Evolutionary conservation across 1,140 invertebrate genomes (phyloP).

Genomic region (Ooceraea biroi): DNA sequence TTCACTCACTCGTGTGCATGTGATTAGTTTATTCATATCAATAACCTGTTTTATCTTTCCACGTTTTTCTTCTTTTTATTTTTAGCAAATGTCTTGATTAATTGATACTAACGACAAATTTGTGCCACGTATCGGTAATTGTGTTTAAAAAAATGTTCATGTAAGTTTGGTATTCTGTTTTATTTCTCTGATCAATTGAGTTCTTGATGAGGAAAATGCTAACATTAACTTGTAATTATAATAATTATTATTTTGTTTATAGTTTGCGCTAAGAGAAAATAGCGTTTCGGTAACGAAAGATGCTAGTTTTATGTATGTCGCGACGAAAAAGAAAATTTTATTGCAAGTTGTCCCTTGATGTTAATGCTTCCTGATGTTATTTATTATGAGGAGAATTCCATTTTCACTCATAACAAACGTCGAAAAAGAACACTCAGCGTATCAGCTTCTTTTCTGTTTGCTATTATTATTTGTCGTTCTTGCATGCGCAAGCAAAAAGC

Average conservation of each 20-base stretch:
- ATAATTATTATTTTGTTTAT: too few species aligned
- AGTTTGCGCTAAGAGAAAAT: not conserved
- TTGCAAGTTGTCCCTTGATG: not conserved
- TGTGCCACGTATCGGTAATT: conserved; percentile 11
- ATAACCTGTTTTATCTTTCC: not conserved
- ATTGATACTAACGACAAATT: conserved; percentile 17
- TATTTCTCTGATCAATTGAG: too few species aligned
- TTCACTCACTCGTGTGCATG: conserved; percentile 17
- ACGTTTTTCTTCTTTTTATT: conserved; percentile 9
- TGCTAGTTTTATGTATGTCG: conserved; percentile 8
- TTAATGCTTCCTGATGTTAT: conserved; percentile 17
- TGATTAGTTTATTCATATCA: conserved; percentile 23
- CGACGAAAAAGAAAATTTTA: not conserved
- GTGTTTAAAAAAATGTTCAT: too few species aligned
- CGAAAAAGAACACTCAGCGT: not conserved
- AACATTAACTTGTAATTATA: too few species aligned
- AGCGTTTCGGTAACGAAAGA: not conserved
- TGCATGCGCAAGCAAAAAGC: conserved; percentile 29
- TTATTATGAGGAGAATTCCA: conserved; percentile 11
- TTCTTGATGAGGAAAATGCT: too few species aligned
- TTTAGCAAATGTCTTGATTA: conserved; percentile 7
- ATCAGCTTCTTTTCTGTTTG: conserved; percentile 12
- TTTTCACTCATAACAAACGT: not conserved
- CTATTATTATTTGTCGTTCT: conserved; percentile 27
- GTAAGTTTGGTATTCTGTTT: too few species aligned